phyloP scores from a whole-genome alignment of 2,113 vertebrate species.

The Oostethus manadensis region DNA sequence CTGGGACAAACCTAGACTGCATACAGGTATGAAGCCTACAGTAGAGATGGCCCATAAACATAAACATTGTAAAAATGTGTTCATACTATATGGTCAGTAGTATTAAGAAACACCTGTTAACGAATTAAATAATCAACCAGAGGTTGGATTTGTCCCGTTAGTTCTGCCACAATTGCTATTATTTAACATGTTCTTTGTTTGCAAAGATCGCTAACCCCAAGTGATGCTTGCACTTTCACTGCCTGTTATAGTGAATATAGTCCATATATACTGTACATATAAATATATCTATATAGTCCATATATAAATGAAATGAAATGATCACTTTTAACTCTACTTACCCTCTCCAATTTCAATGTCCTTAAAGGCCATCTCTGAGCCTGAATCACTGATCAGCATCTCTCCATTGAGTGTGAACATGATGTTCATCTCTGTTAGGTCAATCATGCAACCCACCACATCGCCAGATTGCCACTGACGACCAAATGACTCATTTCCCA shows the following conservation, averaged over 20 bases:
- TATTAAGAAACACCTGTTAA: neutral
- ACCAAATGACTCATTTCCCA: slow-evolving; percentile 86
- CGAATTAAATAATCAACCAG: neutral
- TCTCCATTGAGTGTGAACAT: slow-evolving; percentile 92
- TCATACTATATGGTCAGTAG: neutral
- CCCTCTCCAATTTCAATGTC: slow-evolving; percentile 76
- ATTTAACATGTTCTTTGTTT: too few species aligned
- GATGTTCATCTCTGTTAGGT: slow-evolving; percentile 83
- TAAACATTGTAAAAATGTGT: neutral
- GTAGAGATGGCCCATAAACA: slow-evolving; percentile 6
- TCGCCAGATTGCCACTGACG: slow-evolving; percentile 86
- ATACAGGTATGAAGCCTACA: slow-evolving; percentile 85
- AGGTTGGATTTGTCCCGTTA: neutral
- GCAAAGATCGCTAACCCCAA: too few species aligned
- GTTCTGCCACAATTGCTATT: neutral
- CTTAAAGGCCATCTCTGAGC: slow-evolving; percentile 82
- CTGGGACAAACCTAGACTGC: slow-evolving; percentile 84
- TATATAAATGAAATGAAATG: neutral
- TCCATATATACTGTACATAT: neutral
- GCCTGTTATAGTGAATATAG: too few species aligned
- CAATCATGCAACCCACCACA: slow-evolving; percentile 91
- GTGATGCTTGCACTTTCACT: too few species aligned
- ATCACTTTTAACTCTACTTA: slow-evolving; percentile 22
- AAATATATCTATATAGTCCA: too few species aligned
- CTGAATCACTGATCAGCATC: slow-evolving; percentile 89